Percentiles rank a stretch among this genome's conserved stretches.
Conservation (phyloP, 2,888 invertebrate genomes). For the Diloba caeruleocephala region DNA sequence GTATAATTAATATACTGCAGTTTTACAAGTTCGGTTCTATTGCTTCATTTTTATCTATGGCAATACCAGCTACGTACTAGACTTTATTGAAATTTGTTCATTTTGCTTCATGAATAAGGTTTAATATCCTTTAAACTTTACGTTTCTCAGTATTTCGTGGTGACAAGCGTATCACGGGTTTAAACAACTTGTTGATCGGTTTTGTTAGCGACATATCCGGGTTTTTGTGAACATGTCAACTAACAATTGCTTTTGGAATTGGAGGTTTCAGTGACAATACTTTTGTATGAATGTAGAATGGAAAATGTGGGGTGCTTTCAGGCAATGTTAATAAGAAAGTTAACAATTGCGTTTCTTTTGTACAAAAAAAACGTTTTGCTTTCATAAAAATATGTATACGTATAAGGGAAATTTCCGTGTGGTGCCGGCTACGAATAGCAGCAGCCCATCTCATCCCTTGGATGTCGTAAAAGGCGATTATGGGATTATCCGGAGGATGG, state of each 20-base stretch:
- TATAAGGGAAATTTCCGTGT: too few relatives aligned
- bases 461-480: too few relatives aligned
- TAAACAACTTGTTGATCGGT: conserved; percentile 80
- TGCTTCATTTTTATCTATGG: conserved; percentile 8
- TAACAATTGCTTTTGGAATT: conserved; percentile 64
- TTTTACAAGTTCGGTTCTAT: not conserved
- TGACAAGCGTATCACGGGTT: conserved; percentile 67
- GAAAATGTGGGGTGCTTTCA: conserved; percentile 48
- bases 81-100: not conserved
- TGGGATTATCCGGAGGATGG: too few relatives aligned
- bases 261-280: conserved; percentile 59
- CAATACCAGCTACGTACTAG: not conserved
- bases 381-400: too few relatives aligned
- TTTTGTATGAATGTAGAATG: conserved; percentile 44
- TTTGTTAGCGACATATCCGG: conserved; percentile 74
- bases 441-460: too few relatives aligned
- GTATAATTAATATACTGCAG: conserved; percentile 1
- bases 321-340: conserved; percentile 32
- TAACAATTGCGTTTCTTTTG: conserved; percentile 15
- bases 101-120: conserved; percentile 3
- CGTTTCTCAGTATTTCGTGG: conserved; percentile 25
- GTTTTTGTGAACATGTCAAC: conserved; percentile 71
- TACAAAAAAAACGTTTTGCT: not conserved
- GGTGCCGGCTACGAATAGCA: too few relatives aligned
- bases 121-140: not conserved